Evolutionary conservation across 1,140 invertebrate genomes (phyloP).

Genomic region (Bombyx mori): ASM3026992v2 NC_085107.1:5404001-5404500

Average conservation of each 20-base stretch:
- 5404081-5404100: constrained; percentile 44
- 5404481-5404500: constrained; percentile 4
- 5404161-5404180: constrained; percentile 1
- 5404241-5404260: constrained; percentile 22
- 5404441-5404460: constrained; percentile 12
- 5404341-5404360: constrained; percentile 32
- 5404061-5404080: constrained; percentile 44
- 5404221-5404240: constrained; percentile 33
- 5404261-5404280: neutral
- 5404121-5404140: constrained; percentile 16
- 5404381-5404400: constrained; percentile 14
- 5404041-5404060: constrained; percentile 34
- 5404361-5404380: constrained; percentile 57
- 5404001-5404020: constrained; percentile 37
- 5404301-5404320: neutral
- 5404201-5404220: constrained; percentile 58
- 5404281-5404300: neutral
- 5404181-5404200: constrained; percentile 26
- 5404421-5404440: constrained; percentile 25
- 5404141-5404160: neutral
- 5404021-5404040: constrained; percentile 39
- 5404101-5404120: constrained; percentile 36
- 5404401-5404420: constrained; percentile 23
- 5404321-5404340: constrained; percentile 32
- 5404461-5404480: neutral